Base-by-base conservation (phyloP, 2,113 vertebrate species). In the Galemys pyrenaicus region DNA sequence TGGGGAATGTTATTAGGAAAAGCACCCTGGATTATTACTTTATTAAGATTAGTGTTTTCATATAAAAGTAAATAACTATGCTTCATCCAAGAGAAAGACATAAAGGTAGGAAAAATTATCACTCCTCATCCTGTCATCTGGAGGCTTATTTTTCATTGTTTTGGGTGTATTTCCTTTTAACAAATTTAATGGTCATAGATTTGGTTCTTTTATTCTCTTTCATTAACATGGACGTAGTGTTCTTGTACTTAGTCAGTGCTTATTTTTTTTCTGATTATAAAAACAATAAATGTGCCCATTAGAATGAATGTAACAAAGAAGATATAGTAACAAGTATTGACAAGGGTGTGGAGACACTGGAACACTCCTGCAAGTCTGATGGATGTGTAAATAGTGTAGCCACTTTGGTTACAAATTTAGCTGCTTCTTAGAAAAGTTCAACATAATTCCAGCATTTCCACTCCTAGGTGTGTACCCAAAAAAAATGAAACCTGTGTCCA, bases 371-470 rank as follows among this genome's bases (percentile, higher is more conserved):
- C 1, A 1, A 44, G 30, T 35, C 35, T 54, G 37, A 46, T 39
- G 41, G 41, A 32, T 30, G 2, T 35, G 8, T 78, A 5, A 35
- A 19, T 70, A 49, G 11, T 32, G 39, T 0, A 35, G 9, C 30
- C 17, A 75, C 39, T 91, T 86, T 73, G 60, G 82, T 56, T 56
- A 77, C 41, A 20, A 85, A n/a, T 35, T 58, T 22, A 26, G 26
- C n/a, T 9, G 24, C 75, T 91, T 54, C 74, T 78, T 93, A 54
- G 75, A 70, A 88, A 93, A 80, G 26, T 56, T 79, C 75, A 86
- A 37, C 46, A 22, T 67, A 20, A 74, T 77, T n/a, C 30, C 10
- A 73, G 0, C 9, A 44, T 0, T 87, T 80, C 32, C 5, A 37
- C 16, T 74, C 11, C 26, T 67, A 10, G 41, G 32, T 28, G 26